phyloP scores from a whole-genome alignment of 92 coral and sea anemone genomes.

The Parazoanthus darwini region DNA sequence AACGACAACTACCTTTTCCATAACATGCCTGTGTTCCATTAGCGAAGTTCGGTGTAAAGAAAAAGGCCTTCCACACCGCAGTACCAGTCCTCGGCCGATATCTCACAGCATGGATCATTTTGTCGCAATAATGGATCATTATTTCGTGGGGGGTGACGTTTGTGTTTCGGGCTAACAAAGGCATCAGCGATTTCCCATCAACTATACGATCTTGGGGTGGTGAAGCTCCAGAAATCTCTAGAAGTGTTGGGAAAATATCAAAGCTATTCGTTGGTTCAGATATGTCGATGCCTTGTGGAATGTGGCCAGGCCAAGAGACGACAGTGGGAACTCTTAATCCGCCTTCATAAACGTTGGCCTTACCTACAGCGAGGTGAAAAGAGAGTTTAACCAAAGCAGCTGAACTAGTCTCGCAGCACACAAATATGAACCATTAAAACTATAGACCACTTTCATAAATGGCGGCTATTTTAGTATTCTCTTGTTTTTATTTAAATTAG shows the following conservation, averaged over 20 bases:
- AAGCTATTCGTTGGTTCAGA: constrained; percentile 78
- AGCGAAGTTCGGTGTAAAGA: constrained; percentile 67
- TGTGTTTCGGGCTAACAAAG: constrained; percentile 54
- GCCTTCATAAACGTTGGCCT: constrained; percentile 85
- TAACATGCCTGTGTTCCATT: constrained; percentile 60
- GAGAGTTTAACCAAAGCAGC: no score
- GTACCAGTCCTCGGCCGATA: constrained; percentile 62
- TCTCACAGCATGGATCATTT: constrained; percentile 77
- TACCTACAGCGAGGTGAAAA: constrained; percentile 46
- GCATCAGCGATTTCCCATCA: constrained; percentile 78
- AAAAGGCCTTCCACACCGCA: constrained; percentile 76
- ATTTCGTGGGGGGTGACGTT: constrained; percentile 66
- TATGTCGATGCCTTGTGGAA: constrained; percentile 67
- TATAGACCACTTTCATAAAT: no score
- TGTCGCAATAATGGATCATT: constrained; percentile 82
- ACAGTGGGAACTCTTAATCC: constrained; percentile 86
- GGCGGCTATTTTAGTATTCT: no score
- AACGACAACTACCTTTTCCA: constrained; percentile 47
- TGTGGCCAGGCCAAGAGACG: constrained; percentile 75
- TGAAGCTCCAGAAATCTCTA: constrained; percentile 56
- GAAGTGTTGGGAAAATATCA: constrained; percentile 77
- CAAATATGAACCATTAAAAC: no score
- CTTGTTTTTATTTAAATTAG: no score
- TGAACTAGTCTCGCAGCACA: no score
- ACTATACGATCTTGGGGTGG: constrained; percentile 70